phyloP scores from a whole-genome alignment of 1,140 invertebrate genomes.

The Pseudomyrmex sp. region DNA sequence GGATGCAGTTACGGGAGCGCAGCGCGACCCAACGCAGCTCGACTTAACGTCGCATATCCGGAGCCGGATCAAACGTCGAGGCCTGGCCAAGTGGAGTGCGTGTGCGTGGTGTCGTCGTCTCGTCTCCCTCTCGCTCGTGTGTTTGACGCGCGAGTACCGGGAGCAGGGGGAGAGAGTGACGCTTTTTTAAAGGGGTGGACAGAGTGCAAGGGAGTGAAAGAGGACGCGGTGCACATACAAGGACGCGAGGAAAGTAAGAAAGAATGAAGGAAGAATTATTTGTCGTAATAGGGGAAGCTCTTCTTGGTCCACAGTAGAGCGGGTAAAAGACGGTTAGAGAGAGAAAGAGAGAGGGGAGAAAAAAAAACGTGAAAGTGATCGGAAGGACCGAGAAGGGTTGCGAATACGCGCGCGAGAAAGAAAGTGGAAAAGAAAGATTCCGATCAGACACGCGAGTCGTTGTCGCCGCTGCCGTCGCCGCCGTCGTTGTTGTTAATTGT shows the following conservation, averaged over 20 bases:
- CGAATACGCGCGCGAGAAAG: neutral
- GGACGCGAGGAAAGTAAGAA: slow-evolving; percentile 24
- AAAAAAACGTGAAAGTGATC: no score
- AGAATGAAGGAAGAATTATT: slow-evolving; percentile 27
- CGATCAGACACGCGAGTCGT: slow-evolving; percentile 57
- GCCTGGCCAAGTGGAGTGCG: slow-evolving; percentile 74
- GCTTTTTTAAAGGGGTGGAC: slow-evolving; percentile 27
- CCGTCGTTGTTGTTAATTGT: slow-evolving; percentile 31
- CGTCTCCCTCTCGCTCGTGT: slow-evolving; percentile 74
- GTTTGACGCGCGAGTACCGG: slow-evolving; percentile 66
- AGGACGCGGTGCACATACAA: slow-evolving; percentile 43
- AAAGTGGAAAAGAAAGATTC: slow-evolving; percentile 25
- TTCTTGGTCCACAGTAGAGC: neutral
- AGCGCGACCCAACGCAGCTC: slow-evolving; percentile 85
- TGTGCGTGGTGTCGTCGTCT: slow-evolving; percentile 71
- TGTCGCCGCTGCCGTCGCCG: slow-evolving; percentile 40
- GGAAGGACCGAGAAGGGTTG: slow-evolving; percentile 17
- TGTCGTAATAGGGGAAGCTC: neutral
- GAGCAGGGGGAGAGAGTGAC: slow-evolving; percentile 70
- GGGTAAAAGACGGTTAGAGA: slow-evolving; percentile 7
- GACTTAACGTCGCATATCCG: slow-evolving; percentile 81
- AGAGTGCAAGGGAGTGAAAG: slow-evolving; percentile 46
- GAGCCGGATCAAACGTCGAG: slow-evolving; percentile 78
- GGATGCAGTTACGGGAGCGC: slow-evolving; percentile 86
- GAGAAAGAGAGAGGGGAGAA: slow-evolving; percentile 30